Conservation (phyloP, 2,888 invertebrate species). For the Philonicus albiceps region DNA sequence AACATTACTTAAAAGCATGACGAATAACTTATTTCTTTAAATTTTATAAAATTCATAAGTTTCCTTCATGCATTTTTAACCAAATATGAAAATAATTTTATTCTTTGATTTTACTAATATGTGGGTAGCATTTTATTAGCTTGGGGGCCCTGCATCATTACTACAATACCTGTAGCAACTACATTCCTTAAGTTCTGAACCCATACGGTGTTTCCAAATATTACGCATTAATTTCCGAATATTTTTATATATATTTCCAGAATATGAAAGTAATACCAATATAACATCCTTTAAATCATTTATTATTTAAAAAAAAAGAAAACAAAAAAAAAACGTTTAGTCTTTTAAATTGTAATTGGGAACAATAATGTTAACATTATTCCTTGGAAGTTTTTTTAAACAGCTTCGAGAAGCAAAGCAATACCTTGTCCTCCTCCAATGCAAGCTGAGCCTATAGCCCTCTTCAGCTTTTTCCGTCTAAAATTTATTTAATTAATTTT, state of each 20-base stretch:
- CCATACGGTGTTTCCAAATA: no score
- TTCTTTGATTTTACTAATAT: no score
- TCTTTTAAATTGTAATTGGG: neutral
- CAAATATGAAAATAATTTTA: no score
- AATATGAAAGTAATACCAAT: neutral
- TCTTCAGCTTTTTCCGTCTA: conserved; percentile 84
- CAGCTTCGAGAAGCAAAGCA: conserved; percentile 85
- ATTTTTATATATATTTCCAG: no score
- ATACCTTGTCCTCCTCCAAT: conserved; percentile 99
- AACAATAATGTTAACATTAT: neutral
- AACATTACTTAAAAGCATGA: no score
- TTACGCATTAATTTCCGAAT: neutral
- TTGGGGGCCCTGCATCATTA: no score
- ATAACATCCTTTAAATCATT: neutral
- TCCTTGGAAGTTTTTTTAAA: conserved; percentile 62
- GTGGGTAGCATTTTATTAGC: no score
- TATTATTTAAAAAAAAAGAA: neutral
- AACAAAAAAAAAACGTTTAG: neutral
- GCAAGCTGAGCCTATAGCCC: conserved; percentile 94
- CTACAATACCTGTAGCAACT: no score
- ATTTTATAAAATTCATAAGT: no score
- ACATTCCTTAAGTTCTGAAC: no score
- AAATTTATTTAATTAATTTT: conserved; percentile 54
- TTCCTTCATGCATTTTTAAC: no score
- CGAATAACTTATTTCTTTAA: no score